A percentile compares a stretch with the other conserved stretches of the same genome.
phyloP scores from a whole-genome alignment of 2,113 vertebrate species.

The Albula glossodonta region DNA sequence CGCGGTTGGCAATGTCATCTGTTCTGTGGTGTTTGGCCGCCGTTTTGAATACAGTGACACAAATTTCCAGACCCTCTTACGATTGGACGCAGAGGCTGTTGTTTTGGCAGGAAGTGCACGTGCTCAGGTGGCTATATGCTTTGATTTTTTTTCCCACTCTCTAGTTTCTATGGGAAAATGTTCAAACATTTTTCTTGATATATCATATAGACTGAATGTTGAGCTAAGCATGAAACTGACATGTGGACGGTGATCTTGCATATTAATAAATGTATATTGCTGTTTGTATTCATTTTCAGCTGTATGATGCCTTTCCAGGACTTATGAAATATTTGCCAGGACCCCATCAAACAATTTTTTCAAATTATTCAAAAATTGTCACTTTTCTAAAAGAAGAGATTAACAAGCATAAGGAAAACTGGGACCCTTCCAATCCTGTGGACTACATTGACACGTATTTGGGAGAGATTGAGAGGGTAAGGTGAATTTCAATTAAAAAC shows the following conservation, averaged over 20 bases:
- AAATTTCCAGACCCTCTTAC: constrained; percentile 73
- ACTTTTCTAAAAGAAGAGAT: constrained; percentile 50
- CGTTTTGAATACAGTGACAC: constrained; percentile 83
- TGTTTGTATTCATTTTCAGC: not conserved
- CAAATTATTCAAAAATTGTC: constrained; percentile 41
- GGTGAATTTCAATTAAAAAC: not conserved
- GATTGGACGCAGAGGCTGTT: constrained; percentile 66
- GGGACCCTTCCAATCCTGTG: constrained; percentile 55
- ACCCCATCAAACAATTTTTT: constrained; percentile 46
- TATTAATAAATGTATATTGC: not conserved
- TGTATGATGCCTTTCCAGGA: not conserved
- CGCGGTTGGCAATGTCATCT: constrained; percentile 81
- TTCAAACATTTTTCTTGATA: not conserved
- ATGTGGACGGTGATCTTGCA: not conserved
- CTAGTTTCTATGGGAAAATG: no score
- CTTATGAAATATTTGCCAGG: constrained; percentile 46
- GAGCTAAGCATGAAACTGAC: not conserved
- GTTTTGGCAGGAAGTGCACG: constrained; percentile 50
- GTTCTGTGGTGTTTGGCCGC: constrained; percentile 78
- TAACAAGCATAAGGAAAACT: constrained; percentile 34
- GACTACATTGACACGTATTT: constrained; percentile 66
- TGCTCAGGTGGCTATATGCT: constrained; percentile 57
- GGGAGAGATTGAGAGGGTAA: constrained; percentile 55
- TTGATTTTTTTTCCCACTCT: not conserved
- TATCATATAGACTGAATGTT: not conserved